Percentiles rank a stretch among this genome's conserved stretches.
Evolutionary conservation across 2,113 vertebrate genomes (phyloP).

Genomic region (Oxyruncus cristatus): DNA sequence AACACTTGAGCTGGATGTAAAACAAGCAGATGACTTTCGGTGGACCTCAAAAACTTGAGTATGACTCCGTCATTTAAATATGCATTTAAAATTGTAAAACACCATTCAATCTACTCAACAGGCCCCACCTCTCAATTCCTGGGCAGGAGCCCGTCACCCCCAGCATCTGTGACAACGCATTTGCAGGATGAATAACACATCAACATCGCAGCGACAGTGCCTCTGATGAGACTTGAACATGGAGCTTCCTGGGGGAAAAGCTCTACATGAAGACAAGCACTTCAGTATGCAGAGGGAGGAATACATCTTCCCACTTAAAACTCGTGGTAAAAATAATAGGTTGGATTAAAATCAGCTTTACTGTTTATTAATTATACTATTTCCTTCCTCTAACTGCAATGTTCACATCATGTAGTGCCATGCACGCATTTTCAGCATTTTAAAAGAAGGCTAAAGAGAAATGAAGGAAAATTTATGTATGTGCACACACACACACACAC

Average conservation of each 20-base stretch:
- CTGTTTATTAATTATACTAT: neutral
- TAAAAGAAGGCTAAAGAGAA: neutral
- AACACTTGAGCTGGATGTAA: neutral
- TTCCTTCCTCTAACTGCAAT: neutral
- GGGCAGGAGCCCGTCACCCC: neutral
- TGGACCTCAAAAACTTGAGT: neutral
- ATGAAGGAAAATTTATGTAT: neutral
- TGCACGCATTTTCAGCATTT: neutral
- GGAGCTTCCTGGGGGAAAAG: neutral
- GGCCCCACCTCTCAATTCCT: neutral
- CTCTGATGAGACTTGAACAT: neutral
- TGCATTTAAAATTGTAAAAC: neutral
- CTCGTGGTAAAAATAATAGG: neutral
- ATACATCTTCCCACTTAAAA: neutral
- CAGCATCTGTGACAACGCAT: neutral
- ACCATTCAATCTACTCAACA: accelerated
- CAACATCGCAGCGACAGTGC: neutral
- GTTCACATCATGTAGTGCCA: neutral
- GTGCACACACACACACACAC: neutral
- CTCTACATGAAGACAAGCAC: neutral
- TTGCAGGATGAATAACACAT: neutral
- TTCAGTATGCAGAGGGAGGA: neutral
- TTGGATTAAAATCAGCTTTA: neutral
- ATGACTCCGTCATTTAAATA: neutral
- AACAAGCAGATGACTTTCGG: neutral